Percentiles rank a stretch among this genome's conserved stretches.
These are phyloP conservation scores for Hydrophis major DNA, from an alignment of 2,797 vertebrate genomes.

Conservation along the genomic window DNA sequence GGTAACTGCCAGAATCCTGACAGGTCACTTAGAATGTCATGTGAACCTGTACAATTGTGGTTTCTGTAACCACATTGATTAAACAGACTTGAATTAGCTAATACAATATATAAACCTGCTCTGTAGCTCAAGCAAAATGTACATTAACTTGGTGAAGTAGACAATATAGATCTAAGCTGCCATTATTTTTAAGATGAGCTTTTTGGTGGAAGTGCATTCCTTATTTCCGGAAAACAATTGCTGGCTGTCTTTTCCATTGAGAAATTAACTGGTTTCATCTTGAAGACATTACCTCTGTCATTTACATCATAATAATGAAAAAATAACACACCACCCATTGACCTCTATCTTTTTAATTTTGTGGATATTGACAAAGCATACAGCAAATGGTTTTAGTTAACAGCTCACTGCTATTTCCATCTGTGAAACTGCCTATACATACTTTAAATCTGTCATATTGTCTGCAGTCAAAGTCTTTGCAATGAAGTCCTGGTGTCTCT, in stretches of 20 bases:
- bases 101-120: neutral
- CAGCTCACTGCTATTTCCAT: neutral
- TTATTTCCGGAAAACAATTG: neutral
- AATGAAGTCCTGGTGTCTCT: neutral
- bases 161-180: neutral
- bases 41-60: neutral
- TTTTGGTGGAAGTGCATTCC: neutral
- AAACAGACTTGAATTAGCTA: neutral
- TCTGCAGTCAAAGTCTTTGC: neutral
- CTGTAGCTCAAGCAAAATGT: neutral
- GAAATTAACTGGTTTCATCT: neutral
- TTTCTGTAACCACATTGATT: neutral
- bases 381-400: neutral
- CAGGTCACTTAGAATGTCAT: neutral
- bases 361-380: neutral
- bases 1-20: no score
- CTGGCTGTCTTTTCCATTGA: neutral
- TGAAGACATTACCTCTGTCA: neutral
- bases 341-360: constrained; percentile 1
- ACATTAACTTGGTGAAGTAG: neutral
- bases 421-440: neutral
- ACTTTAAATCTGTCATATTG: neutral
- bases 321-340: neutral
- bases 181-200: neutral
- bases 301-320: neutral